Conservation (phyloP, 2,113 vertebrate genomes). For the Bubo blakistoni region DNA sequence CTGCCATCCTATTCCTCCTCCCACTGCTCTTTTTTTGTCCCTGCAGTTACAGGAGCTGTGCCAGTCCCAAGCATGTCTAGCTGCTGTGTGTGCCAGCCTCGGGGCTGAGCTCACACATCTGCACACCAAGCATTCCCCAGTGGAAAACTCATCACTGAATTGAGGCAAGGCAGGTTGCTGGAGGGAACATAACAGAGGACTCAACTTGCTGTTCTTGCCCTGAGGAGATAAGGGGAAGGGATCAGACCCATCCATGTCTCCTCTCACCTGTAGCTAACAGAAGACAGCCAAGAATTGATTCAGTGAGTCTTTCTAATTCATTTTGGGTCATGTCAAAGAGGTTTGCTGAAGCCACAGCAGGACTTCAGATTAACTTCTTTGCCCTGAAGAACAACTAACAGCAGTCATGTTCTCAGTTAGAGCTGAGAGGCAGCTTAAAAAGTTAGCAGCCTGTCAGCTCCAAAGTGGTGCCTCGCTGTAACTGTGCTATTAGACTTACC, state of each 20-base stretch:
- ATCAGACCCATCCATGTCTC: not conserved
- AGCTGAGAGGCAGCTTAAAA: not conserved
- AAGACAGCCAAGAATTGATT: not conserved
- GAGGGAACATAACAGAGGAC: not conserved
- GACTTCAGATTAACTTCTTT: not conserved
- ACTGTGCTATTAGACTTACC: not conserved
- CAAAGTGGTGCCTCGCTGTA: not conserved
- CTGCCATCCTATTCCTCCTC: not conserved
- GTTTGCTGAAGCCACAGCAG: not conserved
- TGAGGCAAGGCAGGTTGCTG: not conserved
- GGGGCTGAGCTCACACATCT: not conserved
- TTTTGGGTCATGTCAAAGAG: not conserved
- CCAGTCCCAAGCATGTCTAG: not conserved
- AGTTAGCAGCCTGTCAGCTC: not conserved
- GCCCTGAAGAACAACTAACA: not conserved
- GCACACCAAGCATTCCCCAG: not conserved
- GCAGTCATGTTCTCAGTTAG: not conserved
- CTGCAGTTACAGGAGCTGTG: not conserved
- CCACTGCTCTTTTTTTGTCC: not conserved
- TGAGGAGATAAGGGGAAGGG: not conserved
- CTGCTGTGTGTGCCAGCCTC: not conserved
- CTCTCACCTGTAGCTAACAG: not conserved
- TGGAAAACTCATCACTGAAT: not conserved
- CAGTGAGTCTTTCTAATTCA: not conserved
- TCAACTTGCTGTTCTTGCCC: not conserved